Percentiles rank a stretch among this genome's conserved stretches.
Evolutionary conservation across 2,888 invertebrate genomes (phyloP).

Genomic region (Eupithecia dodoneata): DNA sequence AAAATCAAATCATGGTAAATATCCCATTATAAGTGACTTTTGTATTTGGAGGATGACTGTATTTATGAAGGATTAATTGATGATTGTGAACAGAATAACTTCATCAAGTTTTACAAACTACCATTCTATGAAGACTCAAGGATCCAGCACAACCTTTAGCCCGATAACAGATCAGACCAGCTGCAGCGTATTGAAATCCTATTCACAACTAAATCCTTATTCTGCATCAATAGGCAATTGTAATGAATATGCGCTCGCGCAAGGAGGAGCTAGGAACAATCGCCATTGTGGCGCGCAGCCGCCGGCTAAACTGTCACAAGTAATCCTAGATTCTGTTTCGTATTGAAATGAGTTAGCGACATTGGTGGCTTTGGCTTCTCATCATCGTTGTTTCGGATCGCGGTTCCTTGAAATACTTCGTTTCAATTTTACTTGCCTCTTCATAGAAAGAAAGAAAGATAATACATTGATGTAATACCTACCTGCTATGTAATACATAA

Average conservation of each 20-base stretch:
- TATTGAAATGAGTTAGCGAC: conserved; percentile 26
- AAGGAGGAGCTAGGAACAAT: conserved; percentile 74
- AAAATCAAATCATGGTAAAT: too few species aligned
- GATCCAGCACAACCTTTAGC: conserved; percentile 28
- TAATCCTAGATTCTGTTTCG: conserved; percentile 20
- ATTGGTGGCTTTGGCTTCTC: conserved; percentile 15
- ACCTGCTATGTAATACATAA: too few species aligned
- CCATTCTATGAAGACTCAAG: conserved; percentile 6
- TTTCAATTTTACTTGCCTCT: not conserved
- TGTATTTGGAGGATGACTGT: not conserved
- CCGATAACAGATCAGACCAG: conserved; percentile 35
- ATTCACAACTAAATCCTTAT: conserved; percentile 42
- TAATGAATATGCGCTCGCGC: conserved; percentile 63
- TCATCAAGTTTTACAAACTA: not conserved
- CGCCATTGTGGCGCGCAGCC: conserved; percentile 74
- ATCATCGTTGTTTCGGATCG: not conserved
- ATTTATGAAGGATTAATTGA: not conserved
- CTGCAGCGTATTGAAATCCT: conserved; percentile 36
- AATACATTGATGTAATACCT: too few species aligned
- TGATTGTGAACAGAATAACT: not conserved
- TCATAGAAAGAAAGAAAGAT: too few species aligned
- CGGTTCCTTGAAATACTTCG: not conserved
- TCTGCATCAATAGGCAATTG: conserved; percentile 48
- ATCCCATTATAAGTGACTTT: too few species aligned
- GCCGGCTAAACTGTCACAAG: conserved; percentile 71